Evolutionary conservation across 1,140 invertebrate genomes (phyloP).

Genomic region (Zophobas atratus): DNA sequence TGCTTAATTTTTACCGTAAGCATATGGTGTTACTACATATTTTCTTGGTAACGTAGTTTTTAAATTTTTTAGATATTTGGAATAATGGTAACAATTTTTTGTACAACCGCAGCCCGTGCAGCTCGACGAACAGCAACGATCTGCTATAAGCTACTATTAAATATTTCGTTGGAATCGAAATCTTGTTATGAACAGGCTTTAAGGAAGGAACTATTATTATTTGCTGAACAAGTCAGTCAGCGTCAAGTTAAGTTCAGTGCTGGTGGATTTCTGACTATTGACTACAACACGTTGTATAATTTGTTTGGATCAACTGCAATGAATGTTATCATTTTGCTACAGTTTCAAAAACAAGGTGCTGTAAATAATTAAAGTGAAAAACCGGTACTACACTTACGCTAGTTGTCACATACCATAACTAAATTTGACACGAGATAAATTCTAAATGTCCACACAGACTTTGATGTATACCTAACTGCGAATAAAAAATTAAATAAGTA

Average conservation of each 20-base stretch:
- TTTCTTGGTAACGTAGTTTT: not conserved
- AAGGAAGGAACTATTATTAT: conserved; percentile 2
- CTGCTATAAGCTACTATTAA: not conserved
- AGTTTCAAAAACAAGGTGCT: conserved; percentile 5
- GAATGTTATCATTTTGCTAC: conserved; percentile 27
- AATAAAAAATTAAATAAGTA: too few relatives aligned
- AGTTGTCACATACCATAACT: too few relatives aligned
- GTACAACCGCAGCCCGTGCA: not conserved
- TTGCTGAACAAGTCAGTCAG: conserved; percentile 15
- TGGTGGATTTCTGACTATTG: conserved; percentile 6
- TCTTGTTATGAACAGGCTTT: not conserved
- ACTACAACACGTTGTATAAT: conserved; percentile 7
- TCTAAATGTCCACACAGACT: too few relatives aligned
- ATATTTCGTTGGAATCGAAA: not conserved
- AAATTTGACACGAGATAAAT: too few relatives aligned
- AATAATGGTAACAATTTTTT: conserved; percentile 1
- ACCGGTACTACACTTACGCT: too few relatives aligned
- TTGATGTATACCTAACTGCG: too few relatives aligned
- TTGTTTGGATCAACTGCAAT: conserved; percentile 19
- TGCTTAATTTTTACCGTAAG: too few relatives aligned
- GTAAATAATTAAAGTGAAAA: too few relatives aligned
- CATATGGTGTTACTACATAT: not conserved
- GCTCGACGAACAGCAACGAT: not conserved
- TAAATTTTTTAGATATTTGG: conserved; percentile 5
- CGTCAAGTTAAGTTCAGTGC: not conserved